Conservation (phyloP, 2,888 invertebrate species). For the Acrobasis consociella region DNA sequence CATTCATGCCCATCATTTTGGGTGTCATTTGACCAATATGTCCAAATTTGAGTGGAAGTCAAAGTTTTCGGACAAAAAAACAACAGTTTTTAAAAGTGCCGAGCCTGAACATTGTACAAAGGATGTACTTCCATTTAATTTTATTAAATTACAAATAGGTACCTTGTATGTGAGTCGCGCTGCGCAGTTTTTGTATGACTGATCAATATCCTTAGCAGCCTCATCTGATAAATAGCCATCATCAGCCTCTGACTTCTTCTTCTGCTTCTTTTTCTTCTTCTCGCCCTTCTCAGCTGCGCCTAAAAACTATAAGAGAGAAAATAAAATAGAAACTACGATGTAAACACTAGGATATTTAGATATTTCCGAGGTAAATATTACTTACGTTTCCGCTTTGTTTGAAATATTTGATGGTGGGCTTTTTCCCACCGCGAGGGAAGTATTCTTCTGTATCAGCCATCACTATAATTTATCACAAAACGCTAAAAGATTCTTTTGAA, state of each 20-base stretch:
- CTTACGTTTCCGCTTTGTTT: conserved; percentile 72
- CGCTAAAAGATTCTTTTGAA: not conserved
- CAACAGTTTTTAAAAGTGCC: too few species aligned
- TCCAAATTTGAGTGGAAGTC: too few species aligned
- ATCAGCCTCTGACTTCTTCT: conserved; percentile 65
- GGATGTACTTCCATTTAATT: too few species aligned
- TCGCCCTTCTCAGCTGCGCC: conserved; percentile 68
- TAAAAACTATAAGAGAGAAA: conserved; percentile 55
- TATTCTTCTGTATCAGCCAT: conserved; percentile 78
- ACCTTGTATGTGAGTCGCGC: conserved; percentile 63
- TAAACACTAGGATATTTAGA: conserved; percentile 11
- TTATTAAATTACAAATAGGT: too few species aligned
- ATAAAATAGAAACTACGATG: not conserved
- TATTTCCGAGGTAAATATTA: conserved; percentile 22
- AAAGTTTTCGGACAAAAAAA: too few species aligned
- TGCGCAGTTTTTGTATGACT: conserved; percentile 62
- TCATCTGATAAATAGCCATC: conserved; percentile 76
- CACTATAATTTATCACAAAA: conserved; percentile 27
- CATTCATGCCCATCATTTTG: too few species aligned
- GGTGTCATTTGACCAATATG: too few species aligned
- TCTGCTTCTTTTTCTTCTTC: conserved; percentile 63
- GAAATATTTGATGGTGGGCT: conserved; percentile 68
- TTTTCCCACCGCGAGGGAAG: conserved; percentile 82
- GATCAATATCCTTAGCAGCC: conserved; percentile 52
- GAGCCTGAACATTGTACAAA: too few species aligned